Conservation (phyloP, 1,140 invertebrate genomes). For the Drosophila kohkoa region DNA sequence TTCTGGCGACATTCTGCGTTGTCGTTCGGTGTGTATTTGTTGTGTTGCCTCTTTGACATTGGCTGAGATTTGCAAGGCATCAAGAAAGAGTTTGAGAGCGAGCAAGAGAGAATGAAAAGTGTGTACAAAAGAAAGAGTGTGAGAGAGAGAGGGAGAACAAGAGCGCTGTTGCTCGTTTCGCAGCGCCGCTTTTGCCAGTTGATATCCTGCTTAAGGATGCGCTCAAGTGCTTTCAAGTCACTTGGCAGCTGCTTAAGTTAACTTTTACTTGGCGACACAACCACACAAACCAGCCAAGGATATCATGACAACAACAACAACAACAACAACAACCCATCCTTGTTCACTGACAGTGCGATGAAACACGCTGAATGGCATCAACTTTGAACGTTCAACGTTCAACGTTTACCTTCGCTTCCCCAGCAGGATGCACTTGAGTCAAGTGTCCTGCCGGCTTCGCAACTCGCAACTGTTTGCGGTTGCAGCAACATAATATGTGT, state of each 20-base stretch:
- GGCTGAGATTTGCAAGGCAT: constrained; percentile 64
- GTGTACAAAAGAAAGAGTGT: constrained; percentile 8
- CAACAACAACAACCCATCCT: not conserved
- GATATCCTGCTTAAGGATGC: constrained; percentile 83
- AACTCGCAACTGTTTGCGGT: constrained; percentile 78
- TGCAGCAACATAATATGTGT: constrained; percentile 44
- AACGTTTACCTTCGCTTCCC: constrained; percentile 25
- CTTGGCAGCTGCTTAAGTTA: constrained; percentile 83
- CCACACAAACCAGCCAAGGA: not conserved
- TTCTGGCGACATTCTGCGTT: not conserved
- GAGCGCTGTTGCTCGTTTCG: constrained; percentile 53
- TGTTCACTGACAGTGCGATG: constrained; percentile 57
- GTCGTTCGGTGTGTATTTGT: constrained; percentile 11
- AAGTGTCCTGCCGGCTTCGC: constrained; percentile 74
- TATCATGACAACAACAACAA: constrained; percentile 2
- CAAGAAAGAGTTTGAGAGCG: no score
- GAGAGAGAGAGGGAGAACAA: not conserved
- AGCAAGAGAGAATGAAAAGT: constrained; percentile 7
- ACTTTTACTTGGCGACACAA: constrained; percentile 64
- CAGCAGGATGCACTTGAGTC: constrained; percentile 66
- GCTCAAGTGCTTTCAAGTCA: constrained; percentile 83
- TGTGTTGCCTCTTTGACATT: constrained; percentile 43
- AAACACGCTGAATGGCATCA: constrained; percentile 44
- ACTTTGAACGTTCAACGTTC: constrained; percentile 41
- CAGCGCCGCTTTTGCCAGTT: constrained; percentile 79